phyloP scores from a whole-genome alignment of 1,140 invertebrate species.

The Lethocerus indicus region DNA sequence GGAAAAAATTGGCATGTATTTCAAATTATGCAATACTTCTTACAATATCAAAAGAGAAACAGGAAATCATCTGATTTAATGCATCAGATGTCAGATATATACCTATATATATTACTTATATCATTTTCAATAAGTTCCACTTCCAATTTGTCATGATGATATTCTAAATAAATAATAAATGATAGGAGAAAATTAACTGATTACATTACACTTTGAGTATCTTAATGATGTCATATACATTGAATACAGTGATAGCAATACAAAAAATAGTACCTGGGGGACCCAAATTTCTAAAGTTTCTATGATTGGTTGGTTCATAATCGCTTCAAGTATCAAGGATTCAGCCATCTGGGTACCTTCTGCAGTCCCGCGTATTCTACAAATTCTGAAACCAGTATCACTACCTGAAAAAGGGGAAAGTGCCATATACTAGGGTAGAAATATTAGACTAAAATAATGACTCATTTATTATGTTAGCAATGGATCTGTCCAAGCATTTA shows the following conservation, averaged over 20 bases:
- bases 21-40: too few relatives aligned
- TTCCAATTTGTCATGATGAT: background rate
- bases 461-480: background rate
- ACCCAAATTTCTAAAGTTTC: slow-evolving; percentile 43
- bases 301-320: slow-evolving; percentile 44
- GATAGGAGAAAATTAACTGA: background rate
- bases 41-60: too few relatives aligned
- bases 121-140: background rate
- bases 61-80: too few relatives aligned
- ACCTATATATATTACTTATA: background rate
- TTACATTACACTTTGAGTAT: too few relatives aligned
- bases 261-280: slow-evolving; percentile 24
- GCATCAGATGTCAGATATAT: background rate
- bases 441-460: too few relatives aligned
- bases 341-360: slow-evolving; percentile 48
- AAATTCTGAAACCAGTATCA: slow-evolving; percentile 33
- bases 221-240: too few relatives aligned
- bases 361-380: slow-evolving; percentile 42
- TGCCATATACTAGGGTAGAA: too few relatives aligned
- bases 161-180: background rate
- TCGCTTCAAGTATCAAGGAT: slow-evolving; percentile 46
- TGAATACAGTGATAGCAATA: too few relatives aligned
- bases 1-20: too few relatives aligned
- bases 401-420: slow-evolving; percentile 23
- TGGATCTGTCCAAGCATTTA: background rate